A percentile compares a stretch with the other conserved stretches of the same genome.
phyloP scores from a whole-genome alignment of 2,113 vertebrate genomes.

The Hyperopisus bebe region DNA sequence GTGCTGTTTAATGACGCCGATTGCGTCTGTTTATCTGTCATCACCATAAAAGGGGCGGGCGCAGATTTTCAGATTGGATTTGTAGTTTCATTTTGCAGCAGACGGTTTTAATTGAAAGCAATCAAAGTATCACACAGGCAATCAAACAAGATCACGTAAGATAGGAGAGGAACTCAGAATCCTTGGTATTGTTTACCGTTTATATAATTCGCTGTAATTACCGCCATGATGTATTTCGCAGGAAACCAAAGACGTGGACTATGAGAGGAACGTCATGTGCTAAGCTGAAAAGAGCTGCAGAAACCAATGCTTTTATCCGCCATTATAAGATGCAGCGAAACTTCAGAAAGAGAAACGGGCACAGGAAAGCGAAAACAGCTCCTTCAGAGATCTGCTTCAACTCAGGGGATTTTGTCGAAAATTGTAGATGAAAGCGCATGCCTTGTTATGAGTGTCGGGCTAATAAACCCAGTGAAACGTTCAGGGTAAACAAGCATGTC shows the following conservation, averaged over 20 bases:
- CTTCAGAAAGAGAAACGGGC: not conserved
- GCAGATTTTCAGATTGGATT: not conserved
- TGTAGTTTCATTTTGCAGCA: not conserved
- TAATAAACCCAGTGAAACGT: not conserved
- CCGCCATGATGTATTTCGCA: not conserved
- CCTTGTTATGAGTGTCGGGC: not conserved
- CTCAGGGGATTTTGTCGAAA: slow-evolving; percentile 9
- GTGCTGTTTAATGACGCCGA: not conserved
- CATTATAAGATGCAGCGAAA: not conserved
- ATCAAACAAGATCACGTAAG: not conserved
- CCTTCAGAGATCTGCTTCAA: not conserved
- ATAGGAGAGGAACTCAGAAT: not conserved
- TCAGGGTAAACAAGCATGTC: not conserved
- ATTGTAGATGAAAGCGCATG: not conserved
- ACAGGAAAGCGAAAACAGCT: not conserved
- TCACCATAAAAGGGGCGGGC: not conserved
- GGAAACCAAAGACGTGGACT: not conserved
- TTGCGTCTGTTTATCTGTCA: not conserved
- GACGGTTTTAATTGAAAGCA: not conserved
- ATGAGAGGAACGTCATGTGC: not conserved
- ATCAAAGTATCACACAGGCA: not conserved
- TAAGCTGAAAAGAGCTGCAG: not conserved
- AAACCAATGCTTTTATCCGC: not conserved
- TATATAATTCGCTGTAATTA: not conserved
- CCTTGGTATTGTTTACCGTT: not conserved